These are phyloP conservation scores for Poliocrania exsul DNA, from an alignment of 2,797 vertebrate species.

Conservation along the genomic window DNA sequence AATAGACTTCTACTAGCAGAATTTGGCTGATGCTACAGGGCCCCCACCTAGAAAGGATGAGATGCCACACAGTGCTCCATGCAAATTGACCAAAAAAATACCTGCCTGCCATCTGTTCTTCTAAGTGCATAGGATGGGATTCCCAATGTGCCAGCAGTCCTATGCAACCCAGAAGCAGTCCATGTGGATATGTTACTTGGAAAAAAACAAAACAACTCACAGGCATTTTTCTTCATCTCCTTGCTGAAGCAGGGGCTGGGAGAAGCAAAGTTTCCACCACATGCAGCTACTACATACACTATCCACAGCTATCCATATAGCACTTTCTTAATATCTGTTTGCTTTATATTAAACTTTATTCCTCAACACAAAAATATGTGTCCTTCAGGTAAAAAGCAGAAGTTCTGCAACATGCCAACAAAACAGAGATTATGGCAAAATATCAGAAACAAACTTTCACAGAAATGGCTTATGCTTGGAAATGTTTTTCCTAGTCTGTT, in stretches of 20 bases:
- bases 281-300: neutral
- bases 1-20: neutral
- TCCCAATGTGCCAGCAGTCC: neutral
- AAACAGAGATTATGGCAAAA: neutral
- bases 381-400: neutral
- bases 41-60: neutral
- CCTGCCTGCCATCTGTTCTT: neutral
- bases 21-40: neutral
- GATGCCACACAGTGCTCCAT: neutral
- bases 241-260: neutral
- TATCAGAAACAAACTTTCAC: neutral
- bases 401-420: neutral
- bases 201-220: neutral
- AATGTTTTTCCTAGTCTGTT: neutral
- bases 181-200: neutral
- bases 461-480: neutral
- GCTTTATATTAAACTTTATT: neutral
- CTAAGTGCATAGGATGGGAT: neutral
- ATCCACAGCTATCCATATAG: neutral
- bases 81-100: neutral
- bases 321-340: neutral
- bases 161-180: neutral
- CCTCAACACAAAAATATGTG: neutral
- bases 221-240: neutral
- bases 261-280: neutral